A percentile compares a stretch with the other conserved stretches of the same genome.
These are phyloP conservation scores for Teinopalpus imperialis DNA, from an alignment of 2,888 invertebrate species.

Conservation along the genomic window DNA sequence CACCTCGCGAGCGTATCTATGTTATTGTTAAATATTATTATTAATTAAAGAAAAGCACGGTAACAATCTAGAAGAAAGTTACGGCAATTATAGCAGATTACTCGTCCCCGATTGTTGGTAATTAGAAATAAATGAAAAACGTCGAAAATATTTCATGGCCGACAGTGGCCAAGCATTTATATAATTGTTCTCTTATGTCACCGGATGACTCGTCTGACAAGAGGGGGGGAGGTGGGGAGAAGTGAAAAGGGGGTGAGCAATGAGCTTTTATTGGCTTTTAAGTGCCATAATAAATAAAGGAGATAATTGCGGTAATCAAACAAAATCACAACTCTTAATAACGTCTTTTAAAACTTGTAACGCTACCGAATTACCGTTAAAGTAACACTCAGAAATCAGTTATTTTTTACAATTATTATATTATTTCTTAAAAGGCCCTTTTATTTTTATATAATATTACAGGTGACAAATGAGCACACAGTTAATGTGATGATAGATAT, in stretches of 20 bases:
- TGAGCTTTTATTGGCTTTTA: conserved; percentile 19
- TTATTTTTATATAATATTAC: too few relatives aligned
- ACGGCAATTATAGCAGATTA: not conserved
- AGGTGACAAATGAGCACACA: too few relatives aligned
- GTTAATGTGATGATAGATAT: too few relatives aligned
- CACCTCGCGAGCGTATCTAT: too few relatives aligned
- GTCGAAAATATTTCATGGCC: conserved; percentile 15
- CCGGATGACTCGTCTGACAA: conserved; percentile 13
- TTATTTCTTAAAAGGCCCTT: too few relatives aligned
- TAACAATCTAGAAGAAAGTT: not conserved
- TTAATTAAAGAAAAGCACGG: too few relatives aligned
- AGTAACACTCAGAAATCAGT: too few relatives aligned
- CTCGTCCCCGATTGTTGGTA: not conserved
- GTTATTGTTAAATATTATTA: too few relatives aligned
- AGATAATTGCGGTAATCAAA: conserved; percentile 9
- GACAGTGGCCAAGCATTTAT: conserved; percentile 17
- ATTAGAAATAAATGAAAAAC: conserved; percentile 15
- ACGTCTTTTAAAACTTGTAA: not conserved
- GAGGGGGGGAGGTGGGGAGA: not conserved
- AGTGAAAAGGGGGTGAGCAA: not conserved
- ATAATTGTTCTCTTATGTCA: conserved; percentile 22
- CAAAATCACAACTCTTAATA: conserved; percentile 8
- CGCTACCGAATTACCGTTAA: not conserved
- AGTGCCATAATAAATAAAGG: conserved; percentile 10
- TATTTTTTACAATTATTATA: too few relatives aligned